Base-by-base conservation (phyloP, 2,797 vertebrate genomes). In the Poeciliopsis gracilis region DNA sequence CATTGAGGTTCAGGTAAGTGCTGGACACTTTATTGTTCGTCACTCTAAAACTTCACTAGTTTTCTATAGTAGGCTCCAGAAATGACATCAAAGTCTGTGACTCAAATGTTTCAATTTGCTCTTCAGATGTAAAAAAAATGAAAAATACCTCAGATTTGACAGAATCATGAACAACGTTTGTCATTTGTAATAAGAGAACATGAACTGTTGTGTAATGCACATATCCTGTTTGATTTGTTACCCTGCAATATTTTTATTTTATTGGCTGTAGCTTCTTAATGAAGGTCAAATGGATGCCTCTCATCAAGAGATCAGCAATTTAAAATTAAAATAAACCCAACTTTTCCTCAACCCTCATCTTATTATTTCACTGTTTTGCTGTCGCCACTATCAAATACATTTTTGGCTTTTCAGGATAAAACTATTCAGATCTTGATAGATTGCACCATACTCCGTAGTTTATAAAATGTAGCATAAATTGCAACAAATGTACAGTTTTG, bases 1-100 rank as follows among this genome's bases (percentile, higher is more conserved):
- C 0, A 97, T 99, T 59, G 97, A 99, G 93, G 96, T 99, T 90
- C 97, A 99, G 97, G 98, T 99, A 81, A 97, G 98, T 90, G 72
- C 38, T 47, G 16, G n/a, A 73, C 28, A 15, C n/a, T 82, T 46
- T 59, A 63, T 45, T 38, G 23, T 75, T 53, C 10, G 45, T 69
- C 18, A 43, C 33, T 57, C 55, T 5, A 71, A 74, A 77, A 51
- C 10, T 5, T 70, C 76, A 53, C 66, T 25, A 72, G 23, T n/a
- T 72, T 46, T 57, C 30, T 69, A 36, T 38, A 5, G 36, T 12
- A 55, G 43, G 61, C 63, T 67, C 8, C 63, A 72, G 38, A 43
- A 23, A 70, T n/a, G 5, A 43, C 67, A 6, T 25, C 23, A 45
- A 45, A 45, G 25, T 45, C 11, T 12, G 67, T 66, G 66, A 43